Evolutionary conservation across 2,888 invertebrate genomes (phyloP).

Genomic region (Diadegma fenestrale): DNA sequence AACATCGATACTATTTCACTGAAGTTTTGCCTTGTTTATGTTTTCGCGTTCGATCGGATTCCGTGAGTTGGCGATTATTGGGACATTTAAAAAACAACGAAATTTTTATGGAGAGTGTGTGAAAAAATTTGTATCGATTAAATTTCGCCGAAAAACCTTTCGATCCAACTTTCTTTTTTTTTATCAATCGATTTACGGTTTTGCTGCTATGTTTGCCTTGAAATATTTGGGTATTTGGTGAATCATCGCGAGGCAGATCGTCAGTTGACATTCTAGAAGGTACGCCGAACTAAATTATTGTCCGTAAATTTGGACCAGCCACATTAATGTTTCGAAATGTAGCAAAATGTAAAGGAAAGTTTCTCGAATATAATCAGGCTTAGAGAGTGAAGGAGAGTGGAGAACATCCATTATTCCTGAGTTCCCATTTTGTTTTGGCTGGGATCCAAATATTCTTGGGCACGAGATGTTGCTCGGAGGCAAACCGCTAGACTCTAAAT

Average conservation of each 20-base stretch:
- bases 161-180: neutral
- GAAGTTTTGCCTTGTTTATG: neutral
- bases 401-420: conserved; percentile 46
- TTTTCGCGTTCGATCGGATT: neutral
- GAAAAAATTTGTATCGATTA: neutral
- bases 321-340: conserved; percentile 35
- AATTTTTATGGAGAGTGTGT: neutral
- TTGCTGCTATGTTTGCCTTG: neutral
- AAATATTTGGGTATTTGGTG: neutral
- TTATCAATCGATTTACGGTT: neutral
- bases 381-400: neutral
- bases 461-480: conserved; percentile 30
- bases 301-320: conserved; percentile 5
- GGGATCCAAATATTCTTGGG: conserved; percentile 42
- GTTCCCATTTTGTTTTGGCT: conserved; percentile 52
- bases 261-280: neutral
- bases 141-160: neutral
- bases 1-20: neutral
- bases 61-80: conserved; percentile 1
- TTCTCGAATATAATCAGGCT: conserved; percentile 23
- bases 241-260: neutral
- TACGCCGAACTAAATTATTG: conserved; percentile 7
- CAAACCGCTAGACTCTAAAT: conserved; percentile 39
- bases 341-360: conserved; percentile 30
- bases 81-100: neutral